A percentile compares a stretch with the other conserved stretches of the same genome.
Evolutionary conservation across 2,888 invertebrate genomes (phyloP).

Genomic region (Drosophila paucipuncta): DNA sequence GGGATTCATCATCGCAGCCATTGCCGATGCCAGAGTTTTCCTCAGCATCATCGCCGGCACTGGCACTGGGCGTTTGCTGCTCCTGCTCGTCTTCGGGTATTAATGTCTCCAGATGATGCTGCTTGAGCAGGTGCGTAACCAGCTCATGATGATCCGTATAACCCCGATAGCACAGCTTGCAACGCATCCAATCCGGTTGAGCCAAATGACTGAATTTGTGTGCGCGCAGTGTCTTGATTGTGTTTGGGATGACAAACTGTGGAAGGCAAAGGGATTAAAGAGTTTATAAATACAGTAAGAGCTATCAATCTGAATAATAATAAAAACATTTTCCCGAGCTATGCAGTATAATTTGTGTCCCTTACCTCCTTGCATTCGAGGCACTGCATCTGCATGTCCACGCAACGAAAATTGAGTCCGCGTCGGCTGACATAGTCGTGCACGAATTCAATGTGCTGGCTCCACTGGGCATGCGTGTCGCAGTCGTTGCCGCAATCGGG

Average conservation of each 20-base stretch:
- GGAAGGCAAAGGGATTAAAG: background rate
- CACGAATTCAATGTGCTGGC: slow-evolving; percentile 80
- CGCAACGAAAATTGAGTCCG: slow-evolving; percentile 77
- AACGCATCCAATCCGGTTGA: slow-evolving; percentile 80
- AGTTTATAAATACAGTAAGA: background rate
- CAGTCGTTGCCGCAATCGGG: slow-evolving; percentile 82
- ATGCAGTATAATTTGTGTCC: background rate
- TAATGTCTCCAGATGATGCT: slow-evolving; percentile 69
- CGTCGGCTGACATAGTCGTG: slow-evolving; percentile 78
- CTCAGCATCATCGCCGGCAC: slow-evolving; percentile 29
- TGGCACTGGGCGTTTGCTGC: background rate
- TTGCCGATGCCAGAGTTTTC: slow-evolving; percentile 41
- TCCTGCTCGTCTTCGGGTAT: slow-evolving; percentile 45
- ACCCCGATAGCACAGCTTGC: slow-evolving; percentile 77
- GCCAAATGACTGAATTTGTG: slow-evolving; percentile 81
- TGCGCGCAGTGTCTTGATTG: slow-evolving; percentile 70
- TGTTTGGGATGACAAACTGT: slow-evolving; percentile 71
- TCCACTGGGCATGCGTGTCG: slow-evolving; percentile 77
- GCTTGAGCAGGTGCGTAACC: slow-evolving; percentile 69
- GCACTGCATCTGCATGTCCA: slow-evolving; percentile 78
- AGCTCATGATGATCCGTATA: slow-evolving; percentile 68
- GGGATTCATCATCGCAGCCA: slow-evolving; percentile 51
- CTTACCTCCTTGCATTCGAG: slow-evolving; percentile 76
- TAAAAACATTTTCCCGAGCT: background rate
- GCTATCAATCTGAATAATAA: background rate